phyloP scores from a whole-genome alignment of 2,113 vertebrate species.

The Dipodomys ordii region DNA sequence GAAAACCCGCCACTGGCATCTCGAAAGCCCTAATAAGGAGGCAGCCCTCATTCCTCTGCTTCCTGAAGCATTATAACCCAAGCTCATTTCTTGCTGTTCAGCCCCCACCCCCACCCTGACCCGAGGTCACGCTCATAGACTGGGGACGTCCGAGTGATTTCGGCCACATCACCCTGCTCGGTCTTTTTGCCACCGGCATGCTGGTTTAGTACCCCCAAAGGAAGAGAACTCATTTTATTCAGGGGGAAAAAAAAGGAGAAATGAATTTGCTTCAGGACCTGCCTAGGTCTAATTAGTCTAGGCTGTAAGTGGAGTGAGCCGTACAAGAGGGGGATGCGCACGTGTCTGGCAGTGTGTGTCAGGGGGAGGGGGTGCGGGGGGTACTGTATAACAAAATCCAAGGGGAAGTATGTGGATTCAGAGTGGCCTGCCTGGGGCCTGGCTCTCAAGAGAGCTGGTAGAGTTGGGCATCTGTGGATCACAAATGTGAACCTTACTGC shows the following conservation, averaged over 20 bases:
- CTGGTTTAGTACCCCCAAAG: slow-evolving; percentile 65
- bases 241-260: slow-evolving; percentile 41
- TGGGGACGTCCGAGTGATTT: slow-evolving; percentile 80
- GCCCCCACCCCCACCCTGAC: slow-evolving; percentile 75
- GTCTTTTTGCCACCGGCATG: slow-evolving; percentile 29
- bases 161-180: slow-evolving; percentile 52
- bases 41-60: slow-evolving; percentile 78
- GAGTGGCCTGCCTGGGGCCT: neutral
- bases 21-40: slow-evolving; percentile 80
- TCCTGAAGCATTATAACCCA: slow-evolving; percentile 82
- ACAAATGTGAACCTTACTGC: too few species aligned
- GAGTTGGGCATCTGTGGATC: too few species aligned
- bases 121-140: slow-evolving; percentile 84
- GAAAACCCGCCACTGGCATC: slow-evolving; percentile 78
- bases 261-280: slow-evolving; percentile 62
- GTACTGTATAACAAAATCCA: too few species aligned
- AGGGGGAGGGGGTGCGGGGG: too few species aligned
- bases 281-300: slow-evolving; percentile 60
- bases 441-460: neutral
- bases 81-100: slow-evolving; percentile 85
- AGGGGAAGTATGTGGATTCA: neutral
- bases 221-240: slow-evolving; percentile 68
- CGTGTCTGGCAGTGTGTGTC: neutral
- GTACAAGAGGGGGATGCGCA: neutral
- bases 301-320: slow-evolving; percentile 9